These are phyloP conservation scores for Nanorana parkeri DNA, from an alignment of 2,113 vertebrate species.

Conservation along the genomic window DNA sequence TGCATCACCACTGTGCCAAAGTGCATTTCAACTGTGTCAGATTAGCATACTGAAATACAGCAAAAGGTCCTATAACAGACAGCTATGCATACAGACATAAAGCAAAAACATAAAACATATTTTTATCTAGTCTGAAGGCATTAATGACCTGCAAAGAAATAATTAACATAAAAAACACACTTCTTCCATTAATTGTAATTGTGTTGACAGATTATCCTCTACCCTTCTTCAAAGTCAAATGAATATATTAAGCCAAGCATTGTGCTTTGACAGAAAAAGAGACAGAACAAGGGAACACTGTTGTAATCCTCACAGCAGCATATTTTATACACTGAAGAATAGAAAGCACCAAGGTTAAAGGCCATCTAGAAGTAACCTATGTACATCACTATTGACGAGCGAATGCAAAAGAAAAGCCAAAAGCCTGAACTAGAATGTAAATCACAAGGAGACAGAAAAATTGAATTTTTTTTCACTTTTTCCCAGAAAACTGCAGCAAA, in stretches of 20 bases:
- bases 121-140: neutral
- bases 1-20: too few relatives aligned
- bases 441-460: neutral
- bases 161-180: slow-evolving; percentile 19
- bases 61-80: too few relatives aligned
- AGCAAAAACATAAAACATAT: neutral
- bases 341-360: neutral
- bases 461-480: neutral
- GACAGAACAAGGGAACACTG: neutral
- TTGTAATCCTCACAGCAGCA: neutral
- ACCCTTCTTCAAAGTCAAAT: slow-evolving; percentile 8
- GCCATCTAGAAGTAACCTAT: neutral
- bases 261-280: neutral
- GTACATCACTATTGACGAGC: neutral
- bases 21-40: too few relatives aligned
- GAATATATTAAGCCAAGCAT: slow-evolving; percentile 28
- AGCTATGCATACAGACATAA: too few relatives aligned
- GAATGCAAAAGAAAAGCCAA: neutral
- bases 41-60: too few relatives aligned
- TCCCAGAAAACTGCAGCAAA: too few relatives aligned
- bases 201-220: slow-evolving; percentile 39
- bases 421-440: neutral
- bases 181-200: slow-evolving; percentile 21
- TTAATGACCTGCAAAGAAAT: slow-evolving; percentile 2
- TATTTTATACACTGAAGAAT: neutral